Evolutionary conservation across 2,888 invertebrate genomes (phyloP).

Genomic region (Tethea ocularis): DNA sequence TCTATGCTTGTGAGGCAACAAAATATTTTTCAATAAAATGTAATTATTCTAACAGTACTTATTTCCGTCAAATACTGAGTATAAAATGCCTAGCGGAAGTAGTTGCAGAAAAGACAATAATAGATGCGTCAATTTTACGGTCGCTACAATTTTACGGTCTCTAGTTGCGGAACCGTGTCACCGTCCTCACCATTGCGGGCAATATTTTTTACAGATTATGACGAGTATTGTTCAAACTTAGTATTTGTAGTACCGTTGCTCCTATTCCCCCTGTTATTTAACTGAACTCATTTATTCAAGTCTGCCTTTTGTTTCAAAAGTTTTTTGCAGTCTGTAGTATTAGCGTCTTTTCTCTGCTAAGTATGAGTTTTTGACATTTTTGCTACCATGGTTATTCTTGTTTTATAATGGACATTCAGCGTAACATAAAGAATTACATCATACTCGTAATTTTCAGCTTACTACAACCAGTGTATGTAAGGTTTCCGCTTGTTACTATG

Average conservation of each 20-base stretch:
- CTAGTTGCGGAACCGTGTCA: constrained; percentile 70
- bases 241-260: constrained; percentile 2
- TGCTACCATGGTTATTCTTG: not conserved
- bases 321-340: not conserved
- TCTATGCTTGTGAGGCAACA: no score
- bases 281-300: not conserved
- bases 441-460: no score
- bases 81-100: constrained; percentile 63
- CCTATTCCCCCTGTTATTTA: not conserved
- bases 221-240: constrained; percentile 7
- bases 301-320: not conserved
- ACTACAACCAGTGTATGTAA: not conserved
- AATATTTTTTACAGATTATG: constrained; percentile 24
- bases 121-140: constrained; percentile 69
- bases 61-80: constrained; percentile 45
- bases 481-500: not conserved
- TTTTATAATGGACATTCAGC: not conserved
- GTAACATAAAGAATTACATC: not conserved
- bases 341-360: not conserved
- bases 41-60: constrained; percentile 56
- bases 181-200: constrained; percentile 46
- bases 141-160: constrained; percentile 76
- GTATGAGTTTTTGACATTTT: not conserved
- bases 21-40: no score
- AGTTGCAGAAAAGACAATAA: constrained; percentile 62